Conservation (phyloP, 2,888 invertebrate genomes). For the Vanessa cardui region DNA sequence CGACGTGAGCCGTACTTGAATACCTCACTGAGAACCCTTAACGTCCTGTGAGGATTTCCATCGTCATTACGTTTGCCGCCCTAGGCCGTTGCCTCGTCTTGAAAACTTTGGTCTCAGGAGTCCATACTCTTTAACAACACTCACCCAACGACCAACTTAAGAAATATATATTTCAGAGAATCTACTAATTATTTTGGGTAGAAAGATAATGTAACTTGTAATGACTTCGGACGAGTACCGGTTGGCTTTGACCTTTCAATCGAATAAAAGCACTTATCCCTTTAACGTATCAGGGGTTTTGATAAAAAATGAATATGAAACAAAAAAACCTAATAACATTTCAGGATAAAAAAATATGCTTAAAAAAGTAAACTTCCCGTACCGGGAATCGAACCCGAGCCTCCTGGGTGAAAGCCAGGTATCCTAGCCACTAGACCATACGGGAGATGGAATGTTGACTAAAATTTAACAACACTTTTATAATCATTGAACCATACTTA, state of each 20-base stretch:
- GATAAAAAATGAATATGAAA: too few relatives aligned
- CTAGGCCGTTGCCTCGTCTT: background rate
- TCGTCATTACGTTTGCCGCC: conserved; percentile 1
- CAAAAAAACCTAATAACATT: too few relatives aligned
- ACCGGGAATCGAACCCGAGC: conserved; percentile 90
- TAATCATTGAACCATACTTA: too few relatives aligned
- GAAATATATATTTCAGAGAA: too few relatives aligned
- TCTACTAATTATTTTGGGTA: too few relatives aligned
- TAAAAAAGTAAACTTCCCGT: conserved; percentile 71
- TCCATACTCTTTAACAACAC: background rate
- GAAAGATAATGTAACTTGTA: too few relatives aligned
- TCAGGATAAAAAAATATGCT: too few relatives aligned
- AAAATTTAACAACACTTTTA: background rate
- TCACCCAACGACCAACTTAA: background rate
- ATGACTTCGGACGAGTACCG: too few relatives aligned
- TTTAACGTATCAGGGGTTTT: too few relatives aligned
- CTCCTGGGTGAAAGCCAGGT: conserved; percentile 89
- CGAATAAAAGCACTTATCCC: too few relatives aligned
- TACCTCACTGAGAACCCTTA: background rate
- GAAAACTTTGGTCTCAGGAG: background rate
- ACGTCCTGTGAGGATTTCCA: background rate
- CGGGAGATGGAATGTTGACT: conserved; percentile 58
- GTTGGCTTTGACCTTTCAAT: too few relatives aligned
- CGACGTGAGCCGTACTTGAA: background rate
- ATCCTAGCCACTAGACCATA: conserved; percentile 88